Base-by-base conservation (phyloP, 2,113 vertebrate genomes). In the Axis porcinus region DNA sequence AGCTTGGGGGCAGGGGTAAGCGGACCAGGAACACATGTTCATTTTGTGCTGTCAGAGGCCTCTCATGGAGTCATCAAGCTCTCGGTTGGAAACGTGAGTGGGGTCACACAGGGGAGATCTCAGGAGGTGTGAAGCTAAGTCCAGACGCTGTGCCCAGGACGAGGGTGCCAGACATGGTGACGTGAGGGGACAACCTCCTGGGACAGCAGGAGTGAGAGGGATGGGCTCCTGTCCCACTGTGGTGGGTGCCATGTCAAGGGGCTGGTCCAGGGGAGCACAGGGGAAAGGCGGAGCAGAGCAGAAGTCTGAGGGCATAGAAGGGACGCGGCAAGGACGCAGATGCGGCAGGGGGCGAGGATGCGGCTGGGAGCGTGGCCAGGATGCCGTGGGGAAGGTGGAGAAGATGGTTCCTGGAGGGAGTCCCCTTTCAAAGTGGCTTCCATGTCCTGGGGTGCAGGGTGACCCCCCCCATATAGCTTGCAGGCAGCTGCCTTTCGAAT, bases 321-420 rank as follows among this genome's bases (percentile, higher is more conserved):
- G 12, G 33, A 9, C 6, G 16, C 6, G 2, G 28, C 28, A 64
- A 64, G 62, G 30, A 5, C 0, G 4, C 2, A 4, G 33, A 19
- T 67, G 64, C 0, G 16, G 64, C 62, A 17, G 30, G 33, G 0
- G 1, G 50, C 15, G 17, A 2, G 52, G 64, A 15, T 45, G 43
- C 43, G 43, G 43, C 43, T 7, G 43, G 43, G 43, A 45, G n/a
- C 9, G 0, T 0, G 0, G 13, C 1, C 0, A 28, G 43, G 27
- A 30, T 45, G 25, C 2, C 0, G 2, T 16, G 76, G 43, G 76
- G 27, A 79, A 81, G 78, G 17, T 79, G 47, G 47, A 52, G 17
- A 52, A 33, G 11, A 3, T 13, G 6, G 50, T 5, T 58, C 14
- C 82, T 28, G 50, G n/a, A 6, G 27, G 11, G 27, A 43, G 9